Percentiles rank a stretch among this genome's conserved stretches.
These are phyloP conservation scores for Heliconius ethilla DNA, from an alignment of 2,888 invertebrate genomes.

Conservation along the genomic window DNA sequence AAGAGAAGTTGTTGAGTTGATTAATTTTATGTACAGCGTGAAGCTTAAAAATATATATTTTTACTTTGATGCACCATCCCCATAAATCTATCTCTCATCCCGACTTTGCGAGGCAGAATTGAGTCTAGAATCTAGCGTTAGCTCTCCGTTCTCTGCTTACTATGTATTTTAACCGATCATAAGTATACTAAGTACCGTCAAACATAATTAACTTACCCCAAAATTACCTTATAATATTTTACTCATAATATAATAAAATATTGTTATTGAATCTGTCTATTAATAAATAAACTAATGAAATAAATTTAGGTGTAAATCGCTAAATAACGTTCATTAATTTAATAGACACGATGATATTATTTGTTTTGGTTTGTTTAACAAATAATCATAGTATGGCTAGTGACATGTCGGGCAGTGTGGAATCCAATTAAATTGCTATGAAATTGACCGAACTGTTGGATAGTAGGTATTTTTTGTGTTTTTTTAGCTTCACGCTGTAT, in stretches of 20 bases:
- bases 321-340: slow-evolving; percentile 25
- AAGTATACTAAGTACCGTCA: not conserved
- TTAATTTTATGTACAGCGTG: no score
- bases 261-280: slow-evolving; percentile 13
- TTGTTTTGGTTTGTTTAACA: slow-evolving; percentile 11
- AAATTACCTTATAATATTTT: not conserved
- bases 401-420: not conserved
- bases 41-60: no score
- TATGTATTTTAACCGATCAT: not conserved
- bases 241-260: slow-evolving; percentile 1
- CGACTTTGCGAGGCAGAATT: no score
- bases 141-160: no score
- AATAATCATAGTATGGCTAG: slow-evolving; percentile 15
- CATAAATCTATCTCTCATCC: no score
- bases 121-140: no score
- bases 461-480: not conserved
- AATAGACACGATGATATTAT: slow-evolving; percentile 10
- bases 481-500: not conserved
- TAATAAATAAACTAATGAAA: slow-evolving; percentile 3
- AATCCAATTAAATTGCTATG: slow-evolving; percentile 6
- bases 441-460: not conserved
- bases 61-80: no score
- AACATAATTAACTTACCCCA: not conserved
- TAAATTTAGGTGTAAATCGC: slow-evolving; percentile 21
- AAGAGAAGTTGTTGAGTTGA: no score